Percentiles rank a stretch among this genome's conserved stretches.
Evolutionary conservation across 2,888 invertebrate genomes (phyloP).

Genomic region (Leptura quadrifasciata): DNA sequence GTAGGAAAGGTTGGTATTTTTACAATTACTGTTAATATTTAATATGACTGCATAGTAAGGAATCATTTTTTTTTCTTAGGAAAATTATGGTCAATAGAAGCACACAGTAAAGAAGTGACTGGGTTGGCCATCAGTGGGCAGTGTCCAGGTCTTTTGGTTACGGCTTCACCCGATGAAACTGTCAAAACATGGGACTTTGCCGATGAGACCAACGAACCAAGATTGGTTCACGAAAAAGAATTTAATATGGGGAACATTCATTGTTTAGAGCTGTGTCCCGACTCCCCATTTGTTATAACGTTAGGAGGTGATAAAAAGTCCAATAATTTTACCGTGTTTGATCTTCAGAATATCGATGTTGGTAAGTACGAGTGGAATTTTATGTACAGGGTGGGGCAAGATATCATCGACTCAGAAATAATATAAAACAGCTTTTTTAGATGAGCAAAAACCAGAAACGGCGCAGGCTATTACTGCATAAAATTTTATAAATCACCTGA

Average conservation of each 20-base stretch:
- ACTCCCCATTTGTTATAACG: constrained; percentile 87
- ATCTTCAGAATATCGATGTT: constrained; percentile 77
- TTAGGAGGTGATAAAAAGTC: constrained; percentile 91
- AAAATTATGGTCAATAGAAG: constrained; percentile 71
- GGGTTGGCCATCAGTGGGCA: constrained; percentile 85
- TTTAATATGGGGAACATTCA: constrained; percentile 84
- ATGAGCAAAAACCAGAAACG: too few species aligned
- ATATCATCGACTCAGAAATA: too few species aligned
- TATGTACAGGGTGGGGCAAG: not conserved
- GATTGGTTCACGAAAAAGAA: constrained; percentile 74
- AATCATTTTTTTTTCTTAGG: constrained; percentile 58
- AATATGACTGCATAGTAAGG: not conserved
- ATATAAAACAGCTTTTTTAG: too few species aligned
- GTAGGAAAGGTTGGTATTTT: constrained; percentile 75
- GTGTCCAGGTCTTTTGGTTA: constrained; percentile 85
- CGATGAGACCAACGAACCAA: constrained; percentile 67
- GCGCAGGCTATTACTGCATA: too few species aligned
- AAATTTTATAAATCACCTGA: too few species aligned
- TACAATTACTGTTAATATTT: not conserved
- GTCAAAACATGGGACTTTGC: constrained; percentile 90
- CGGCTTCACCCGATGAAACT: constrained; percentile 86
- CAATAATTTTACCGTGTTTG: constrained; percentile 82
- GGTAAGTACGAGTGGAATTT: constrained; percentile 72
- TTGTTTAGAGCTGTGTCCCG: constrained; percentile 86
- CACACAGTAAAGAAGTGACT: constrained; percentile 90